Conservation (phyloP, 2,888 invertebrate species). For the Amblyteles armatorius region DNA sequence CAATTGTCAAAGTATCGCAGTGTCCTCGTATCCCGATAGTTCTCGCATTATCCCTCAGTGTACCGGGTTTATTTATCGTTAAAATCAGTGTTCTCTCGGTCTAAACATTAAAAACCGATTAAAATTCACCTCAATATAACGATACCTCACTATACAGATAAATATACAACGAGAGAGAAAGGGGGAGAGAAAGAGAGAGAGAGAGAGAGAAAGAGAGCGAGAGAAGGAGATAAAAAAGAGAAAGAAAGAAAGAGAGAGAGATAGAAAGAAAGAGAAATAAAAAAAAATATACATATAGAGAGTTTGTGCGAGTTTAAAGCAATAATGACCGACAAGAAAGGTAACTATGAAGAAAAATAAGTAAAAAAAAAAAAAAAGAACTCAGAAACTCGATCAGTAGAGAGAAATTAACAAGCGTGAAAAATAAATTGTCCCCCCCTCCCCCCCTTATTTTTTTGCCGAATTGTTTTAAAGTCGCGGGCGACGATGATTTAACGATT, state of each 20-base stretch:
- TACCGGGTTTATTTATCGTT: slow-evolving; percentile 60
- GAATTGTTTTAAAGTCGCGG: not conserved
- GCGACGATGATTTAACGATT: not conserved
- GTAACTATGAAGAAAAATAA: slow-evolving; percentile 80
- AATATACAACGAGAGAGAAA: slow-evolving; percentile 12
- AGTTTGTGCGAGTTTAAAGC: slow-evolving; percentile 76
- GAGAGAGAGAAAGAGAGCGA: not conserved
- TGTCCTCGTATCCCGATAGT: slow-evolving; percentile 72
- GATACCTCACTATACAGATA: slow-evolving; percentile 7
- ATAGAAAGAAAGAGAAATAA: not conserved
- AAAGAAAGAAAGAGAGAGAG: slow-evolving; percentile 4
- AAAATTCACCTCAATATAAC: slow-evolving; percentile 7
- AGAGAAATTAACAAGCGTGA: slow-evolving; percentile 53
- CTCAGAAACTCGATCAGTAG: slow-evolving; percentile 41
- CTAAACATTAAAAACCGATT: slow-evolving; percentile 21
- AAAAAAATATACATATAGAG: slow-evolving; percentile 52
- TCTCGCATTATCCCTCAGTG: slow-evolving; percentile 54
- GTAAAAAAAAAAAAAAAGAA: slow-evolving; percentile 38
- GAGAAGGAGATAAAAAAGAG: slow-evolving; percentile 4
- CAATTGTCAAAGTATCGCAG: slow-evolving; percentile 79
- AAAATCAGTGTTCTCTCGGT: slow-evolving; percentile 76
- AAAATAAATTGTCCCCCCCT: slow-evolving; percentile 6
- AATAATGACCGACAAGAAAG: slow-evolving; percentile 85
- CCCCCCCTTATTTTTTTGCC: not conserved
- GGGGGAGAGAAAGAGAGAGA: slow-evolving; percentile 8